Evolutionary conservation across 2,113 vertebrate genomes (phyloP), one percentile per base, ranked within the genome.

Genomic region (Melanotaenia duboulayi): DNA sequence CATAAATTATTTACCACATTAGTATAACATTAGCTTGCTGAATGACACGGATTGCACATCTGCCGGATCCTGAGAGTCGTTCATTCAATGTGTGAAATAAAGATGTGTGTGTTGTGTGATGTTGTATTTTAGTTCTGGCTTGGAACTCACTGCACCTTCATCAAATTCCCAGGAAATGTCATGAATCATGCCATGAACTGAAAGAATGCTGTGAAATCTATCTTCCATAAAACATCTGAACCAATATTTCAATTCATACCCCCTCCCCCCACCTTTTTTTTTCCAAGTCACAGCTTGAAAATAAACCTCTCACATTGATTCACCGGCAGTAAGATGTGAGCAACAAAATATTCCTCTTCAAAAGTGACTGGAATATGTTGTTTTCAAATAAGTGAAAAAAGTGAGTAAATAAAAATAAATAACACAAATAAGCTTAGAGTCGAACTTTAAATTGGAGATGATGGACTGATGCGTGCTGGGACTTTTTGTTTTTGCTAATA

Each of bases 1-100:
- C 9, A 83, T 82, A 28, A 67, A 84, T 81, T 73, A 81, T 87
- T 83, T 57, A 81, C 49, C n/a, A 13, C 66, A 65, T 76, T 39
- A 52, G 72, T 80, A 50, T 20, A 69, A 42, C 1, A 11, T 28
- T n/a, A 22, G 48, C 54, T 65, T 28, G 52, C 56, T 11, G 9
- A 58, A 23, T 46, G 49, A 78, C 56, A 54, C 57, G 28, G 58
- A n/a, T 48, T 24, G 70, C 64, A 65, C 25, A 46, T 13, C 10
- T 0, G 70, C 32, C 11, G 2, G 16, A 67, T 22, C 48, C 32
- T 1, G 4, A 28, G 16, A 57, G 67, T 66, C 64, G 57, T 58
- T 62, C 37, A 71, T 39, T 35, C 51, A 42, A 61, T 22, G 14
- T 54, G 48, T 13, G 20, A 20, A 54, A 75, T 48, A 80, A 65